Base-by-base conservation (phyloP, 2,113 vertebrate species). In the Calypte anna region DNA sequence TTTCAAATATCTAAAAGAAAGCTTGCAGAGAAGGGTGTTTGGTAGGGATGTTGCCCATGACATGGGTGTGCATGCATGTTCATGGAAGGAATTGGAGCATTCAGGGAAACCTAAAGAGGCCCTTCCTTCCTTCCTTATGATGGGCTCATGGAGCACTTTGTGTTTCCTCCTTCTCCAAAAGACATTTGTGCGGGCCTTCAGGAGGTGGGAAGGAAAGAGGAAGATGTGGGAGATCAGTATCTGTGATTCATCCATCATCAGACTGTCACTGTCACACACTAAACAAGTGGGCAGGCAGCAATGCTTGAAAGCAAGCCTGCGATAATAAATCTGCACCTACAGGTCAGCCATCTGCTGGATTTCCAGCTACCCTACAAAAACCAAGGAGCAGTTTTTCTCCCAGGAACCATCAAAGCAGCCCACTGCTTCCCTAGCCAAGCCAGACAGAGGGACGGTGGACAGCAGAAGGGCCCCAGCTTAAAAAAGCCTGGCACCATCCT, bases 401-500 rank as follows among this genome's bases (percentile, higher is more conserved):
- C 1, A 3, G 44, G 33, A 1, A 2, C n/a, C 38, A 43, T 17
- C 51, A 75, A 80, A 28, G 44, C 69, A 63, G 63, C 54, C 44
- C 28, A 28, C 43, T 12, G 21, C 43, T 43, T 58, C 21, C 28
- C 40, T 57, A 21, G 48, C 18, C 17, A 54, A 77, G 22, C 33
- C 57, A 80, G 62, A 40, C n/a, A 68, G 67, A 53, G 8, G 18
- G 7, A 7, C 40, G 16, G 17, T 0, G 2, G 27, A 61, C 23
- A 64, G 40, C 40, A 40, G 57, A 48, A 64, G 14, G 44, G 14
- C 16, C 33, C 6, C 23, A 25, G 17, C 36, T 53, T 43, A 68
- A 30, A 23, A 15, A 38, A 76, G 10, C 0, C 0, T 1, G 11
- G 38, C 51, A 74, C 16, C 30, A 16, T 43, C n/a, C 74, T 33